Conservation (phyloP, 1,140 invertebrate species). For the Solen grandis region DNA sequence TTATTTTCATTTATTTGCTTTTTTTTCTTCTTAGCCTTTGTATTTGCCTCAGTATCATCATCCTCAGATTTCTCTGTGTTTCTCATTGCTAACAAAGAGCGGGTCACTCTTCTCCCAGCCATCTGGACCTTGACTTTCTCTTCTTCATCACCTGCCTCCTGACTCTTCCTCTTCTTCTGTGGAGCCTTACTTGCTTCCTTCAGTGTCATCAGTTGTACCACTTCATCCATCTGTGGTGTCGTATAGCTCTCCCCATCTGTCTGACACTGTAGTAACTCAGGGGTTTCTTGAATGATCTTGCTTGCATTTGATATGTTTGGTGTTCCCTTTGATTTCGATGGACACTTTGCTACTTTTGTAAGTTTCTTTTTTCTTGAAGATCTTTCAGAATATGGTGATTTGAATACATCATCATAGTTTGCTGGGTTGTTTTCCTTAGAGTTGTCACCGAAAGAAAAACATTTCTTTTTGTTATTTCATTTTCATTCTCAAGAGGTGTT, state of each 20-base stretch:
- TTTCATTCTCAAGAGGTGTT: no score
- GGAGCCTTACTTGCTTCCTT: slow-evolving; percentile 55
- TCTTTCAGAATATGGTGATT: no score
- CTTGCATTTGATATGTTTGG: neutral
- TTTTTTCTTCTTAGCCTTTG: neutral
- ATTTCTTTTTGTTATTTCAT: no score
- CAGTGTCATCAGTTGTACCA: slow-evolving; percentile 26
- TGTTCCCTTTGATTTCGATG: no score
- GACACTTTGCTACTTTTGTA: no score
- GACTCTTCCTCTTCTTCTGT: slow-evolving; percentile 31
- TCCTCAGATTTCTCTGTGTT: neutral
- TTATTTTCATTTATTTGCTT: neutral
- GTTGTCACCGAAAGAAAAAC: no score
- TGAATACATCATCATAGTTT: no score
- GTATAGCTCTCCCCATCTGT: no score
- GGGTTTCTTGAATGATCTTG: no score
- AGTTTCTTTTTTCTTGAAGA: no score
- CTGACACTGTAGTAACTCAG: no score
- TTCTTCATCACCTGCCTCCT: neutral
- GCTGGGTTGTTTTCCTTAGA: no score
- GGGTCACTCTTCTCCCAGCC: slow-evolving; percentile 2
- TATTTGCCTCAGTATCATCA: neutral
- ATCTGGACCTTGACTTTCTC: neutral
- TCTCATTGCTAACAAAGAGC: slow-evolving; percentile 14
- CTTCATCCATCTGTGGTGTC: slow-evolving; percentile 60